Evolutionary conservation across 1,140 invertebrate species (phyloP).

Genomic region (Bombus consobrinus): DNA sequence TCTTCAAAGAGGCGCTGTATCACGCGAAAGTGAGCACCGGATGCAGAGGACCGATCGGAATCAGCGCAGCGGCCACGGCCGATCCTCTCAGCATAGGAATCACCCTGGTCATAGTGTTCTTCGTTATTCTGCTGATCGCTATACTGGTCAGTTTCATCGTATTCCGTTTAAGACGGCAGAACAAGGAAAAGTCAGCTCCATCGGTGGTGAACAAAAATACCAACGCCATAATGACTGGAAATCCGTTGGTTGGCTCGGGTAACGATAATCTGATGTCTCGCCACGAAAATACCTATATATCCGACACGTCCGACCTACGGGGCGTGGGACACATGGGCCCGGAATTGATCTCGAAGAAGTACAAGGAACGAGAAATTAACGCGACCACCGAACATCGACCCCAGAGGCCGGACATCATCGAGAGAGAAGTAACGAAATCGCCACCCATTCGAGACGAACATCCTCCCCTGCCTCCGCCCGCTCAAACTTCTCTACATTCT

Average conservation of each 20-base stretch:
- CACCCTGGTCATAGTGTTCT: constrained; percentile 96
- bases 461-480: constrained; percentile 86
- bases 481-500: constrained; percentile 85
- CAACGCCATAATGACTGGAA: constrained; percentile 78
- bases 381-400: constrained; percentile 85
- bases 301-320: constrained; percentile 81
- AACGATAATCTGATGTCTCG: constrained; percentile 77
- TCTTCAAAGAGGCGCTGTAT: constrained; percentile 87
- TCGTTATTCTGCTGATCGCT: constrained; percentile 93
- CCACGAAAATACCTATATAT: constrained; percentile 81
- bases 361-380: constrained; percentile 92
- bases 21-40: constrained; percentile 88
- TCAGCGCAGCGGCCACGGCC: constrained; percentile 89
- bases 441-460: constrained; percentile 90
- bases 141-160: constrained; percentile 95
- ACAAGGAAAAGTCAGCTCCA: constrained; percentile 88
- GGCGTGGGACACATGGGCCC: constrained; percentile 89
- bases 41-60: constrained; percentile 88
- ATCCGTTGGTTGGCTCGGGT: constrained; percentile 70
- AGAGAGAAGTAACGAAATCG: constrained; percentile 93
- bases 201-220: constrained; percentile 77
- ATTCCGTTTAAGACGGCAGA: constrained; percentile 92
- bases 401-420: constrained; percentile 95
- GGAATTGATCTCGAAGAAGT: constrained; percentile 92
- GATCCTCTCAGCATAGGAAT: constrained; percentile 95